Evolutionary conservation across 2,888 invertebrate genomes (phyloP), one percentile per base, ranked within the genome.

Genomic region (Xanthia icteritia): DNA sequence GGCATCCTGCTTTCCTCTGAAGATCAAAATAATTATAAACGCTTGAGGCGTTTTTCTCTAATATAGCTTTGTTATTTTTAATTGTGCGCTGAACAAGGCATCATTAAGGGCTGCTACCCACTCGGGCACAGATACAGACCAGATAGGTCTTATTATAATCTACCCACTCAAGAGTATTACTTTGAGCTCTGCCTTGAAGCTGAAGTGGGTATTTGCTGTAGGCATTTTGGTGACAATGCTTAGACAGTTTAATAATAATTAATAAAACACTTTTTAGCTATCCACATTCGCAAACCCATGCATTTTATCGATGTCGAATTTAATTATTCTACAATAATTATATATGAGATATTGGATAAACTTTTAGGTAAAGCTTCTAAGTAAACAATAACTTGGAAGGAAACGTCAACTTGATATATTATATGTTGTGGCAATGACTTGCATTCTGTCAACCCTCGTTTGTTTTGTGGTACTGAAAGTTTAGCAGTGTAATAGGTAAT

Each of bases 11-110:
- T 56, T 36, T 31, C 11, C 45, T 51, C 36, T 56, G 36, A 73
- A 76, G 58, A 83, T 73, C 64, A 72, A 42, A 84, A 79, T 84
- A 60, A 85, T 73, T 82, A 81, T 81, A 9, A 85, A 63, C 83
- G 64, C 70, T 68, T 61, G 15, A 73, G 42, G 77, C 42, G 17
- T n/a, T 82, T 73, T 75, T 72, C 39, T 56, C n/a, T 72, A 31
- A 76, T 67, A 64, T 54, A 48, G 76, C 68, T 75, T 67, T 76
- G 69, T 65, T 79, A 79, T 67, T 81, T 84, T 79, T 79, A 79
- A 81, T 84, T 67, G 13, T 69, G 48, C 54, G 72, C 23, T 51
- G 56, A 81, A 82, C 58, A 61, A 56, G 66, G 42, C 58, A 79
- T 81, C 79, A 42, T 81, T 84, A 79, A 36, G 42, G 36, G 63